phyloP scores from a whole-genome alignment of 2,888 invertebrate species.

The Prenolepis imparis region DNA sequence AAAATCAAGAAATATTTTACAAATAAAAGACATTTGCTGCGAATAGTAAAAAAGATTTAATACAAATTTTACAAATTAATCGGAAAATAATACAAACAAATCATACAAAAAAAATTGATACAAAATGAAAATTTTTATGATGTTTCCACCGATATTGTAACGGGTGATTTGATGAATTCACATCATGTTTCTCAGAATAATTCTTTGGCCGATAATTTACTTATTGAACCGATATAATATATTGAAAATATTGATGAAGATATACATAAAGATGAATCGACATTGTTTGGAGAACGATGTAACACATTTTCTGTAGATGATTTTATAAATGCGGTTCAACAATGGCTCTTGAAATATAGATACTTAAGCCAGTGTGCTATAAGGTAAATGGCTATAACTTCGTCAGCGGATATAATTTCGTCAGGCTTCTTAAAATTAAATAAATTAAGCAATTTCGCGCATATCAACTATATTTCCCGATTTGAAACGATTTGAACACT shows the following conservation, averaged over 20 bases:
- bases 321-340: conserved; percentile 13
- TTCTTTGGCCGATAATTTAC: conserved; percentile 22
- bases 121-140: conserved; percentile 10
- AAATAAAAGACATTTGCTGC: conserved; percentile 30
- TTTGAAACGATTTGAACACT: too few relatives aligned
- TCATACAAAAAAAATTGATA: conserved; percentile 17
- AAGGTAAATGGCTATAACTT: neutral
- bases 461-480: neutral
- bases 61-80: conserved; percentile 21
- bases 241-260: conserved; percentile 26
- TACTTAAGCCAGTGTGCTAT: neutral
- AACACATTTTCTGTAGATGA: conserved; percentile 12
- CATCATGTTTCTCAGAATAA: conserved; percentile 4
- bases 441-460: neutral
- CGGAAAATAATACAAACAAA: conserved; percentile 12
- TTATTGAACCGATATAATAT: conserved; percentile 5
- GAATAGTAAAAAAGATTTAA: conserved; percentile 28
- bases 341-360: conserved; percentile 25
- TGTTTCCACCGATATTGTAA: conserved; percentile 8
- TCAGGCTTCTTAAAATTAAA: neutral
- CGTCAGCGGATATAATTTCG: neutral
- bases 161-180: conserved; percentile 10
- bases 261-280: conserved; percentile 19
- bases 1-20: conserved; percentile 19
- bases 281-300: conserved; percentile 22